Conservation (phyloP, 2,113 vertebrate species). For the Anser brachyrhynchus region DNA sequence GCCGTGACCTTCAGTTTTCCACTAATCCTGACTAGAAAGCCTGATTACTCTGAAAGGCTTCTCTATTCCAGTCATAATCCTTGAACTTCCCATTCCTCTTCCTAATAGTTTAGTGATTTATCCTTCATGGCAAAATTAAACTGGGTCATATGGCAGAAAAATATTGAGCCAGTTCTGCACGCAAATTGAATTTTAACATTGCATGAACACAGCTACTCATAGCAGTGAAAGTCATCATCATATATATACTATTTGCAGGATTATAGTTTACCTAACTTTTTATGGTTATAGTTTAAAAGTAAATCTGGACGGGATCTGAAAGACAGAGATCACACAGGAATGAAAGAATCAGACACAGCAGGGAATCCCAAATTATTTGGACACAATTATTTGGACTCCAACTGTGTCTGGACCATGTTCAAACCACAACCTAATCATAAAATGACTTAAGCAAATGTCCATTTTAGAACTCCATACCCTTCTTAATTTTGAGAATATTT, state of each 20-base stretch:
- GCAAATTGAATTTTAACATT: neutral
- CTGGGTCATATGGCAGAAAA: neutral
- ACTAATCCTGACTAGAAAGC: neutral
- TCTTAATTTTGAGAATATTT: neutral
- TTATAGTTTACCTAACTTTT: neutral
- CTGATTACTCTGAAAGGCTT: neutral
- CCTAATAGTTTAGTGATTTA: neutral
- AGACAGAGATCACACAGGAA: neutral
- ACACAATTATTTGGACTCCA: neutral
- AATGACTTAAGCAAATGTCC: neutral
- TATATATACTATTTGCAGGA: neutral
- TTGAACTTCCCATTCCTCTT: neutral
- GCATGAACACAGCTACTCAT: neutral
- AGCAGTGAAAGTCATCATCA: neutral
- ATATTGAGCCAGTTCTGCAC: neutral
- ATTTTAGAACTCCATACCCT: neutral
- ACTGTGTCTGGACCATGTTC: neutral
- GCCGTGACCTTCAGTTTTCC: neutral
- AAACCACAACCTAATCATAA: conserved; percentile 2
- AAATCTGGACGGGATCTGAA: neutral
- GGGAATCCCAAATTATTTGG: conserved; percentile 1
- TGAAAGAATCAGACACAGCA: neutral
- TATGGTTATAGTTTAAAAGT: neutral
- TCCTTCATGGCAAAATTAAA: neutral
- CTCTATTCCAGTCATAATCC: neutral